These are phyloP conservation scores for Montipora foliosa DNA, from an alignment of 64 coral and sea anemone species.

Conservation along the genomic window DNA sequence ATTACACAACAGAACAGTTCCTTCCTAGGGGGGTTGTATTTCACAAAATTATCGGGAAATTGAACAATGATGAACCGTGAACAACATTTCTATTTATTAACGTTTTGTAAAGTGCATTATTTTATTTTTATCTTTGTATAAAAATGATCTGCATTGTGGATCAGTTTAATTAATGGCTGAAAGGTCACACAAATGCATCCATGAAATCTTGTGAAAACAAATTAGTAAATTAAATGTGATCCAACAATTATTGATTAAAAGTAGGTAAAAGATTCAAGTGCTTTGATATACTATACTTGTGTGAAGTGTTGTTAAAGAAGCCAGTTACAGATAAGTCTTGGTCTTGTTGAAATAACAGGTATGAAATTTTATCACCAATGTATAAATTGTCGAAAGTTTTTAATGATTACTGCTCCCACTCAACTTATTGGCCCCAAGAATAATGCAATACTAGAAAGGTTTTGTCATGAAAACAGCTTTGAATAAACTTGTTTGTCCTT, in stretches of 20 bases:
- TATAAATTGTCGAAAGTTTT: background rate
- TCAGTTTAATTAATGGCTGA: background rate
- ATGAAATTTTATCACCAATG: too few relatives aligned
- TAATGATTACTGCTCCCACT: background rate
- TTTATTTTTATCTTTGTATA: background rate
- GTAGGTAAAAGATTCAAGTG: too few relatives aligned
- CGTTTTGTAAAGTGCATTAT: background rate
- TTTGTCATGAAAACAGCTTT: slow-evolving; percentile 79
- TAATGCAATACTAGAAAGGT: background rate
- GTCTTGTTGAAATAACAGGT: too few relatives aligned
- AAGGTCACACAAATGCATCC: too few relatives aligned
- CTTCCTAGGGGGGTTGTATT: too few relatives aligned
- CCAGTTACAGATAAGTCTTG: background rate
- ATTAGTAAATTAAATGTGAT: too few relatives aligned
- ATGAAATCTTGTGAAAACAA: too few relatives aligned
- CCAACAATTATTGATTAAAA: too few relatives aligned
- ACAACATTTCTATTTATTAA: too few relatives aligned
- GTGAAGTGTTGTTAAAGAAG: background rate
- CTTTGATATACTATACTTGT: background rate
- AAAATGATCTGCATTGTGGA: background rate
- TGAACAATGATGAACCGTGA: too few relatives aligned
- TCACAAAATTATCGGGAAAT: too few relatives aligned
- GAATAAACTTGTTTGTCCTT: slow-evolving; percentile 94
- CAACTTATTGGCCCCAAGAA: background rate
- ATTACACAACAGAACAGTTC: too few relatives aligned